These are phyloP conservation scores for Drosophila prolongata DNA, from an alignment of 2,888 invertebrate genomes.

Conservation along the genomic window DNA sequence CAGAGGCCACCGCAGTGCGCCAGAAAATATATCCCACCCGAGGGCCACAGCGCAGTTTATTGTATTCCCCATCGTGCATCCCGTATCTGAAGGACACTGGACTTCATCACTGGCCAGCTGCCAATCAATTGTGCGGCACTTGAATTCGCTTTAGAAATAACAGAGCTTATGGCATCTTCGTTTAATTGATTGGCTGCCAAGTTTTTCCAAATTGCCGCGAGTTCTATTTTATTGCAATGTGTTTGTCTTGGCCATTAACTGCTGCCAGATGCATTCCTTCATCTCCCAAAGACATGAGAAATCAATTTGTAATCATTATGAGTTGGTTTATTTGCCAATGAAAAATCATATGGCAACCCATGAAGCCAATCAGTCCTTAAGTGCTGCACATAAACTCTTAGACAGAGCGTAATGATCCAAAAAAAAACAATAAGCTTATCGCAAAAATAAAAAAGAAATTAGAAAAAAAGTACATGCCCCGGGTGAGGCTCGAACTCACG, in stretches of 20 bases:
- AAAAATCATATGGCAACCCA: slow-evolving; percentile 30
- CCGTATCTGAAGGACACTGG: slow-evolving; percentile 10
- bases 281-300: slow-evolving; percentile 52
- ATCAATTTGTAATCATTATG: slow-evolving; percentile 70
- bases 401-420: background rate
- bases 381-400: slow-evolving; percentile 1
- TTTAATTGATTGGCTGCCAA: slow-evolving; percentile 74
- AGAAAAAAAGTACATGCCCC: slow-evolving; percentile 75
- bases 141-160: slow-evolving; percentile 57
- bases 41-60: slow-evolving; percentile 27
- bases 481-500: slow-evolving; percentile 84
- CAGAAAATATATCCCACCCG: slow-evolving; percentile 35
- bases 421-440: background rate
- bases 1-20: slow-evolving; percentile 24
- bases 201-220: slow-evolving; percentile 65
- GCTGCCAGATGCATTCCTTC: slow-evolving; percentile 61
- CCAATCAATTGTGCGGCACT: slow-evolving; percentile 55
- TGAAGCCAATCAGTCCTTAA: slow-evolving; percentile 2
- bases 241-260: slow-evolving; percentile 49
- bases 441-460: slow-evolving; percentile 1
- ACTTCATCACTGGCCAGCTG: slow-evolving; percentile 54
- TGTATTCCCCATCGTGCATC: slow-evolving; percentile 6
- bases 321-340: slow-evolving; percentile 54
- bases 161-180: slow-evolving; percentile 71
- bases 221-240: slow-evolving; percentile 59